Base-by-base conservation (phyloP, 2,888 invertebrate species). In the Ectobius pallidus region DNA sequence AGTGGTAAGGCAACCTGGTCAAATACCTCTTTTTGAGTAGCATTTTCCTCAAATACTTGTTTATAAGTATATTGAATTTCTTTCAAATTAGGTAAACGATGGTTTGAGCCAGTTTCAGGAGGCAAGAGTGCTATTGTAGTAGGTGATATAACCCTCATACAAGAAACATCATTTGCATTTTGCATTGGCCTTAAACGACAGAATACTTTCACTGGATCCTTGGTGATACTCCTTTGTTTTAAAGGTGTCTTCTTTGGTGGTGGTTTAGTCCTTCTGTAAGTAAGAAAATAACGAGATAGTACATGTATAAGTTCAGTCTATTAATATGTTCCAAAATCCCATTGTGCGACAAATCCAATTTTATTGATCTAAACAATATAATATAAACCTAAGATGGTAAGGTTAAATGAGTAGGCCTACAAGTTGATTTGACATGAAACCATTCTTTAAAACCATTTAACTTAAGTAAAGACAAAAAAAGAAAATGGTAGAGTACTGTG, bases 151-250 rank as follows among this genome's bases (percentile, higher is more conserved):
- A 93, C 87, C 80, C 88, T 89, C 79, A 94, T 86, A 80, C 92
- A 93, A 0, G 90, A 84, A 11, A 85, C 79, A 0, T 84, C 85
- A 18, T 90, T 89, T 69, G 88, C 87, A 11, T 79, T 77, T 80
- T 91, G 90, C 81, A 94, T 85, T 0, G 96, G 96, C 14, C 95
- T 87, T 18, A 97, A 83, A 22, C 97, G 87, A 80, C 97, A 97
- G 79, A 89, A 97, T 0, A 97, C 97, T 85, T 95, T 90, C 0
- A 96, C 93, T 0, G 94, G 91, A 82, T 95, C 93, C 76, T 87
- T 86, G 0, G 46, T n/a, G 0, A 16, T 18, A 32, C 25, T 11
- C 32, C 52, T 72, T 18, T 11, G 18, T 39, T 75, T 76, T 7
- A 22, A 32, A 16, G 75, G 67, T 3, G 73, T 58, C 32, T 75